Percentiles rank a stretch among this genome's conserved stretches.
Conservation (phyloP, 2,888 invertebrate genomes). For the Ctenicera cuprea region DNA sequence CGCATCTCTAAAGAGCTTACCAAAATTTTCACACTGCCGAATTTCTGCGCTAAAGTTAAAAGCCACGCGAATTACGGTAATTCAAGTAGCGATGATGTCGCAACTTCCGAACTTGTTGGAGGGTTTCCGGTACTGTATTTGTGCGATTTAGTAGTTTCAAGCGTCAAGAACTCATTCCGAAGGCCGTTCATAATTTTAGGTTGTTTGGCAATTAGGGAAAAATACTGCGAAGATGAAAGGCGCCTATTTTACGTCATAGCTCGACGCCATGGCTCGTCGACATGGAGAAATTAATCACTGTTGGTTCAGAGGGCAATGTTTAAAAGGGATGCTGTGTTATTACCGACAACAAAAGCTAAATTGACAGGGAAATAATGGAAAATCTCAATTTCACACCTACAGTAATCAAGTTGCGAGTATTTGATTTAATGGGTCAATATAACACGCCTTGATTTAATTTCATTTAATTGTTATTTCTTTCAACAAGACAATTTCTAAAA, state of each 20-base stretch:
- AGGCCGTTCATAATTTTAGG: background rate
- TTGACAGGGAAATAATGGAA: conserved; percentile 10
- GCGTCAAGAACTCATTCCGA: background rate
- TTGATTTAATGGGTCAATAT: background rate
- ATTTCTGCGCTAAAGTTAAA: background rate
- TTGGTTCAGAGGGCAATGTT: background rate
- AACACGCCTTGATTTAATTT: background rate
- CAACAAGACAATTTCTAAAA: too few relatives aligned
- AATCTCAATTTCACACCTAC: background rate
- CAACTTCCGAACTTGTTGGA: conserved; percentile 20
- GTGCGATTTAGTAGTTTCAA: background rate
- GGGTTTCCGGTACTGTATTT: conserved; percentile 1
- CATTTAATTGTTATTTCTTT: background rate
- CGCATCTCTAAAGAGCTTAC: background rate
- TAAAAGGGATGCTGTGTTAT: conserved; percentile 24
- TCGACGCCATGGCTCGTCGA: background rate
- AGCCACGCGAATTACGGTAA: conserved; percentile 9
- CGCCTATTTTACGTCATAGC: background rate
- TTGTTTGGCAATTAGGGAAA: conserved; percentile 1
- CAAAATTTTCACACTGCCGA: background rate
- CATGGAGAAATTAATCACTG: background rate
- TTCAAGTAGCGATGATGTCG: conserved; percentile 26
- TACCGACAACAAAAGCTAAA: conserved; percentile 10
- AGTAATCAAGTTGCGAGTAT: conserved; percentile 3
- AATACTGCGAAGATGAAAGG: conserved; percentile 7